Conservation (phyloP, 2,888 invertebrate species). For the Eueremaeus valkanovi region DNA sequence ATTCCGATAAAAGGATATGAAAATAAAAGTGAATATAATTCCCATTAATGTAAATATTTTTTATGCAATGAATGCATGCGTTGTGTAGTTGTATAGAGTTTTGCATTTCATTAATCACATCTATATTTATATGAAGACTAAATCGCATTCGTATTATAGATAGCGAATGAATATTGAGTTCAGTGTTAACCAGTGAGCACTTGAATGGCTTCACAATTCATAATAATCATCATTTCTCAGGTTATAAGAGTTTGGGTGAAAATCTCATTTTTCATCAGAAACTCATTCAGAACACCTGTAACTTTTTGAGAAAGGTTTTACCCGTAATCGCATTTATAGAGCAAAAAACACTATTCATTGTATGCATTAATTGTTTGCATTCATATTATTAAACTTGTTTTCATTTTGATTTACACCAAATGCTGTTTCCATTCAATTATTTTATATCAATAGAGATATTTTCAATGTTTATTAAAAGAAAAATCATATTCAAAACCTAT, state of each 20-base stretch:
- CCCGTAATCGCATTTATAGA: no score
- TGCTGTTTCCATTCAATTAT: not conserved
- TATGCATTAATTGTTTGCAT: not conserved
- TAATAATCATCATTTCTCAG: not conserved
- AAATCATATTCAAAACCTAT: not conserved
- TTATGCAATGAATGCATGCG: not conserved
- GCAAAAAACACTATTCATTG: not conserved
- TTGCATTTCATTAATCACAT: not conserved
- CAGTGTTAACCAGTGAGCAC: constrained; percentile 19
- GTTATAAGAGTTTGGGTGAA: not conserved
- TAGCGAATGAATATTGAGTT: not conserved
- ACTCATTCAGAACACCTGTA: constrained; percentile 13
- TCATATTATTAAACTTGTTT: not conserved
- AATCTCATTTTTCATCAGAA: constrained; percentile 18
- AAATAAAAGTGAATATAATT: not conserved
- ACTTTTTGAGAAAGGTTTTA: not conserved
- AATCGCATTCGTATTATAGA: no score
- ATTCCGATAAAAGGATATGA: not conserved
- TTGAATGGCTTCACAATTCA: not conserved
- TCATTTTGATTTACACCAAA: not conserved
- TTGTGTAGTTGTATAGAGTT: no score
- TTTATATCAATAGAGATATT: constrained; percentile 14
- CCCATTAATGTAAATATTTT: not conserved
- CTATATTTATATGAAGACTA: not conserved
- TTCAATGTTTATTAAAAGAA: not conserved